These are phyloP conservation scores for Hypomecis atomaria DNA, from an alignment of 2,888 invertebrate species.

Conservation along the genomic window DNA sequence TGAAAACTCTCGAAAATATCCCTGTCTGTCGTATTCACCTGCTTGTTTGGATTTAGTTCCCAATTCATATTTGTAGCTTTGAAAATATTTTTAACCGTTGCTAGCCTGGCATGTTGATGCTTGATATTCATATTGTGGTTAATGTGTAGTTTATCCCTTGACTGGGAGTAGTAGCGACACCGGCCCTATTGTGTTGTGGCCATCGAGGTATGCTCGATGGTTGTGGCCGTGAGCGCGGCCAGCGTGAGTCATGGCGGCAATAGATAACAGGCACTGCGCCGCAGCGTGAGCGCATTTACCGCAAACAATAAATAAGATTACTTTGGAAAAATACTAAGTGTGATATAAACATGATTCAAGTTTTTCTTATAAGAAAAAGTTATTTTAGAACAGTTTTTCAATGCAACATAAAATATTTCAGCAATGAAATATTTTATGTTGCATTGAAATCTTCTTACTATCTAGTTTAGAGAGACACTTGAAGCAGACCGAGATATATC, in stretches of 20 bases:
- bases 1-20: neutral
- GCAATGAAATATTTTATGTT: no score
- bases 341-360: no score
- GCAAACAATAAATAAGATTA: no score
- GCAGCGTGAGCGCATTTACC: neutral
- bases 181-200: constrained; percentile 5
- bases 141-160: neutral
- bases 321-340: no score
- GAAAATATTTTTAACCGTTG: neutral
- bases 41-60: constrained; percentile 2
- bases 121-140: neutral
- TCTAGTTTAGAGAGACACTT: no score
- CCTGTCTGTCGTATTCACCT: neutral
- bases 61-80: neutral
- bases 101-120: neutral
- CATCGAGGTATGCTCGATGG: no score
- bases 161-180: neutral
- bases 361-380: no score
- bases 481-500: no score
- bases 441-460: no score
- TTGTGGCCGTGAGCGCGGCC: neutral
- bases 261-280: constrained; percentile 19
- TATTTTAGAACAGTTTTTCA: no score
- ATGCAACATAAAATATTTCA: no score
- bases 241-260: neutral